Evolutionary conservation across 2,888 invertebrate genomes (phyloP).

Genomic region (Diogma glabrata): DNA sequence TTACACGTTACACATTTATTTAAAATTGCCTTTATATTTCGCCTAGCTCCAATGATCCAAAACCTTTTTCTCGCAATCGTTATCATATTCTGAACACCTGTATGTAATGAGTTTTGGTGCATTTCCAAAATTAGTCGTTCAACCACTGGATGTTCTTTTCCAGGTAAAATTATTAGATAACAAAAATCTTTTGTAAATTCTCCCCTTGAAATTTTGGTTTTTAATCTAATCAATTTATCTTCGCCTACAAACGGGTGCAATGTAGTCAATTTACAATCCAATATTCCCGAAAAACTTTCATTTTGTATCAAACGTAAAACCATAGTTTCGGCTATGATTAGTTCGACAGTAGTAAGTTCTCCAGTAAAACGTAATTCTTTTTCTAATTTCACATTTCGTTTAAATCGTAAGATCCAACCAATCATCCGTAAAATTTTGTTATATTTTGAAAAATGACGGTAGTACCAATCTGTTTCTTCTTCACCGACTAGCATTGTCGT

Average conservation of each 20-base stretch:
- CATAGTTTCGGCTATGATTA: not conserved
- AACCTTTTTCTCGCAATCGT: constrained; percentile 20
- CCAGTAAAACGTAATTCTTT: no score
- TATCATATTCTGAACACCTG: constrained; percentile 18
- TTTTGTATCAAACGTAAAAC: not conserved
- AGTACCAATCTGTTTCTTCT: no score
- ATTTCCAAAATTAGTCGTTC: constrained; percentile 15
- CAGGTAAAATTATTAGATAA: constrained; percentile 22
- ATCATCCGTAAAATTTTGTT: no score
- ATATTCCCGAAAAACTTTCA: constrained; percentile 10
- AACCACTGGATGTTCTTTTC: constrained; percentile 19
- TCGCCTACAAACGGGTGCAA: constrained; percentile 16
- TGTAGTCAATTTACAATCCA: constrained; percentile 12
- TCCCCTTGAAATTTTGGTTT: constrained; percentile 17
- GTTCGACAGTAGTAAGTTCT: not conserved
- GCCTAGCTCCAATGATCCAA: constrained; percentile 21
- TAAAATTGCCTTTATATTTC: constrained; percentile 17
- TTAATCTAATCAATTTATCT: constrained; percentile 17
- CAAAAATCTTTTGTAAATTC: constrained; percentile 19
- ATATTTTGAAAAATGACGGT: no score
- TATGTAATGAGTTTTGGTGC: no score
- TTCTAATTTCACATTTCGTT: no score
- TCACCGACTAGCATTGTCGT: no score
- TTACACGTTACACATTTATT: constrained; percentile 19
- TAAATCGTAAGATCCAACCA: no score